A percentile compares a stretch with the other conserved stretches of the same genome.
phyloP scores from a whole-genome alignment of 2,888 invertebrate genomes.

The Formica aserva region DNA sequence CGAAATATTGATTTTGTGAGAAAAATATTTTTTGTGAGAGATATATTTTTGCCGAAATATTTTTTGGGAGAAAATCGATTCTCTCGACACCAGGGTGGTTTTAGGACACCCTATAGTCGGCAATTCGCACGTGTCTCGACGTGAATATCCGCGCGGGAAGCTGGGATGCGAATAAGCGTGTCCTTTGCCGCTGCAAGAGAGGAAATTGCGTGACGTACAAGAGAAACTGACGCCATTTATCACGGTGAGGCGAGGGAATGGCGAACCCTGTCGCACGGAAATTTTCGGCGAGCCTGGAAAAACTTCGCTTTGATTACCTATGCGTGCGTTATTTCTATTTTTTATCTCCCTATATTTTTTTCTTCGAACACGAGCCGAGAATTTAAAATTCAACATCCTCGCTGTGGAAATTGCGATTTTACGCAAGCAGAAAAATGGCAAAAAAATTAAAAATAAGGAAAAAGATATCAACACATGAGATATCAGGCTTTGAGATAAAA shows the following conservation, averaged over 20 bases:
- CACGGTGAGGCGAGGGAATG: conserved; percentile 52
- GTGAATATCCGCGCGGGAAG: conserved; percentile 14
- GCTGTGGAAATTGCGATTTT: not conserved
- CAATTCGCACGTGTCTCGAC: conserved; percentile 19
- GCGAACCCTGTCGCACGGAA: conserved; percentile 43
- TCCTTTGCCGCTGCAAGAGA: conserved; percentile 45
- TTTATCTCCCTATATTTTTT: conserved; percentile 20
- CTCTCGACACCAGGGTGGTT: not conserved
- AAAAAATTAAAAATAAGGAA: not conserved
- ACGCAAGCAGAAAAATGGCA: not conserved
- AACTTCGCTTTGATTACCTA: conserved; percentile 65
- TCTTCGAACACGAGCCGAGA: not conserved
- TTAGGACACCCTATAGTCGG: conserved; percentile 4
- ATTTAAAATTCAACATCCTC: conserved; percentile 16
- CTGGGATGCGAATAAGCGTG: conserved; percentile 50
- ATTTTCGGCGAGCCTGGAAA: conserved; percentile 49
- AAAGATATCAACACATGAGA: not conserved
- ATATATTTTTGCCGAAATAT: not conserved
- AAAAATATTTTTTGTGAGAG: not conserved
- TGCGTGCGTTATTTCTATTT: conserved; percentile 51
- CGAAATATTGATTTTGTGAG: not conserved
- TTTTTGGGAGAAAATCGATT: not conserved
- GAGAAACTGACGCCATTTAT: conserved; percentile 68
- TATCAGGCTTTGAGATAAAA: not conserved
- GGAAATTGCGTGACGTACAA: conserved; percentile 62